Percentiles rank a stretch among this genome's conserved stretches.
Evolutionary conservation across 2,113 vertebrate species (phyloP).

Genomic region (Halcyon senegalensis): DNA sequence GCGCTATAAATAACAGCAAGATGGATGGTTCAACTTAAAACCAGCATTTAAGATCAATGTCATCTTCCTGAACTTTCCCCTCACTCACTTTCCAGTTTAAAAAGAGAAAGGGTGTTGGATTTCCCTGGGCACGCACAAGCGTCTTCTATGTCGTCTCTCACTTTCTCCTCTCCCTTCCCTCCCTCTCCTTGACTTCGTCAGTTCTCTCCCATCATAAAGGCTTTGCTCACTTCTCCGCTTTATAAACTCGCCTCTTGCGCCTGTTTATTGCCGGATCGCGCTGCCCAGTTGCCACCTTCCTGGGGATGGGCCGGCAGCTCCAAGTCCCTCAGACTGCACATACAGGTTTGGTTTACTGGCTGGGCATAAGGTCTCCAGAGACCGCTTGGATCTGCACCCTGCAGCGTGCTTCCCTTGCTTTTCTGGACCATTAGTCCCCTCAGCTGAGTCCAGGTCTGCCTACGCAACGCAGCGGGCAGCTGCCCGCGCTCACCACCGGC

Average conservation of each 20-base stretch:
- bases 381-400: accelerated
- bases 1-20: accelerated
- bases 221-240: accelerated
- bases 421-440: neutral
- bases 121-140: neutral
- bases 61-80: neutral
- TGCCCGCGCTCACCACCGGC: accelerated
- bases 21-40: neutral
- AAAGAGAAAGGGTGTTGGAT: neutral
- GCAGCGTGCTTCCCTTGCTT: neutral
- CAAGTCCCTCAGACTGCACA: neutral
- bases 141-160: neutral
- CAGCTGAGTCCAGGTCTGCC: accelerated
- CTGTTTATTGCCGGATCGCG: neutral
- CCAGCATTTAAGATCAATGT: neutral
- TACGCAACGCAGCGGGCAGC: neutral
- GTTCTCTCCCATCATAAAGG: accelerated
- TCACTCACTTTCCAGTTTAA: neutral
- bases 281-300: neutral
- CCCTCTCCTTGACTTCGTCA: accelerated
- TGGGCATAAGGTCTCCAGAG: accelerated
- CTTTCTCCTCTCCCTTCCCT: neutral
- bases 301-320: neutral
- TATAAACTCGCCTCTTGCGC: accelerated
- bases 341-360: neutral